A percentile compares a stretch with the other conserved stretches of the same genome.
phyloP scores from a whole-genome alignment of 2,113 vertebrate species.

The Channa argus region DNA sequence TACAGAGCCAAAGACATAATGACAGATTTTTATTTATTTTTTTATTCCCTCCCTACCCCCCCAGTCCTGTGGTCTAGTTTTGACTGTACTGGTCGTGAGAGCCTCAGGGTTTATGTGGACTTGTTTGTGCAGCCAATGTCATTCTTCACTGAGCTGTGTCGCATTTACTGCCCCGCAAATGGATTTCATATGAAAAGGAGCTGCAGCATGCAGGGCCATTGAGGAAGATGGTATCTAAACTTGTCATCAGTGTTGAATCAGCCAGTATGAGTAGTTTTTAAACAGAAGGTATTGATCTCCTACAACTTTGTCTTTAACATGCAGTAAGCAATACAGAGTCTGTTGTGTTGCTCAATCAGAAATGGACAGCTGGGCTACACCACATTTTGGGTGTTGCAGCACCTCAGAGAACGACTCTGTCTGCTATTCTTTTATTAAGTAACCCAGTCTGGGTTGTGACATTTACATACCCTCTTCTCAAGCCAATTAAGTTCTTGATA shows the following conservation, averaged over 20 bases:
- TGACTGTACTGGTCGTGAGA: constrained; percentile 36
- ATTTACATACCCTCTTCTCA: constrained; percentile 61
- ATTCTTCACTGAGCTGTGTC: constrained; percentile 56
- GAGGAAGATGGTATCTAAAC: constrained; percentile 40
- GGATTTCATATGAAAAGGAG: constrained; percentile 54
- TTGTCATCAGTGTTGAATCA: constrained; percentile 17
- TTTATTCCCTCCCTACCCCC: neutral
- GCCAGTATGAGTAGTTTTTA: constrained; percentile 31
- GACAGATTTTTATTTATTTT: constrained; percentile 27
- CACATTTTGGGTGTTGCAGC: constrained; percentile 37
- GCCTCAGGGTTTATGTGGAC: constrained; percentile 41
- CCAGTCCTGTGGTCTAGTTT: constrained; percentile 45
- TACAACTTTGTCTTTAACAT: constrained; percentile 37
- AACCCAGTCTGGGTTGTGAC: constrained; percentile 52
- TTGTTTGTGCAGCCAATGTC: constrained; percentile 57
- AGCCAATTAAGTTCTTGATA: constrained; percentile 66
- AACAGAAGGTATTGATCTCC: constrained; percentile 19
- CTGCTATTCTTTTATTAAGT: constrained; percentile 66
- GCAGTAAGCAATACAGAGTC: constrained; percentile 6
- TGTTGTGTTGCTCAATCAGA: constrained; percentile 14
- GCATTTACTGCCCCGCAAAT: constrained; percentile 49
- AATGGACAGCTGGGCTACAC: constrained; percentile 53
- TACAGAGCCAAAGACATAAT: constrained; percentile 62
- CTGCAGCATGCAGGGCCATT: constrained; percentile 16
- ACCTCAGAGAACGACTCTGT: constrained; percentile 42